A percentile compares a stretch with the other conserved stretches of the same genome.
Evolutionary conservation across 2,113 vertebrate genomes (phyloP).

Genomic region (Protobothrops flavoviridis): DNA sequence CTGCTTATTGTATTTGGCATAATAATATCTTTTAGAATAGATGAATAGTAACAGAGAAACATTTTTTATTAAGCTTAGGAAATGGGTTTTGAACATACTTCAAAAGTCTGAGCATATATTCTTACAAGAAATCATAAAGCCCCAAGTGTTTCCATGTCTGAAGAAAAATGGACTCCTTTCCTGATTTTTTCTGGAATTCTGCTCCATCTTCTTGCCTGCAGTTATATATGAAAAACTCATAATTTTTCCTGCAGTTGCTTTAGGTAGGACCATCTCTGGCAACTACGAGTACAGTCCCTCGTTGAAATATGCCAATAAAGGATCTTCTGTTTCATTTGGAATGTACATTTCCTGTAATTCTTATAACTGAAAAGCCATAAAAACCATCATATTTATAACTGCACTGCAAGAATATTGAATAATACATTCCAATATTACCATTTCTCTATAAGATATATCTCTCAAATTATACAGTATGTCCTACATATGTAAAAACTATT

Average conservation of each 20-base stretch:
- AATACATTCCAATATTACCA: not conserved
- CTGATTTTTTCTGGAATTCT: constrained; percentile 27
- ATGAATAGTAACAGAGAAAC: not conserved
- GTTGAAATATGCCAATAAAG: not conserved
- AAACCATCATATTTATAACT: not conserved
- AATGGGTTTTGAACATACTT: not conserved
- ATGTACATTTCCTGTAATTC: constrained; percentile 16
- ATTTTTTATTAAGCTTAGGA: not conserved
- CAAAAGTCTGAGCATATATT: not conserved
- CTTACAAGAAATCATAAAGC: not conserved
- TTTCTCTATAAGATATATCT: not conserved
- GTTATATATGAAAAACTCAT: constrained; percentile 6
- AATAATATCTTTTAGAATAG: not conserved
- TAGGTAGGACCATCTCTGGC: not conserved
- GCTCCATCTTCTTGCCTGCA: not conserved
- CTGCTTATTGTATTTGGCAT: constrained; percentile 5
- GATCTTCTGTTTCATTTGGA: not conserved
- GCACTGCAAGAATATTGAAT: not conserved
- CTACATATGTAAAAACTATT: not conserved
- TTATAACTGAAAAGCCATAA: not conserved
- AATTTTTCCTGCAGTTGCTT: constrained; percentile 9
- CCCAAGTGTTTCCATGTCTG: not conserved
- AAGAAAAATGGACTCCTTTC: not conserved
- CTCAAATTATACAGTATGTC: not conserved
- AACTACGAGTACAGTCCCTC: constrained; percentile 6